phyloP scores from a whole-genome alignment of 2,113 vertebrate genomes.

The Neogobius melanostomus region DNA sequence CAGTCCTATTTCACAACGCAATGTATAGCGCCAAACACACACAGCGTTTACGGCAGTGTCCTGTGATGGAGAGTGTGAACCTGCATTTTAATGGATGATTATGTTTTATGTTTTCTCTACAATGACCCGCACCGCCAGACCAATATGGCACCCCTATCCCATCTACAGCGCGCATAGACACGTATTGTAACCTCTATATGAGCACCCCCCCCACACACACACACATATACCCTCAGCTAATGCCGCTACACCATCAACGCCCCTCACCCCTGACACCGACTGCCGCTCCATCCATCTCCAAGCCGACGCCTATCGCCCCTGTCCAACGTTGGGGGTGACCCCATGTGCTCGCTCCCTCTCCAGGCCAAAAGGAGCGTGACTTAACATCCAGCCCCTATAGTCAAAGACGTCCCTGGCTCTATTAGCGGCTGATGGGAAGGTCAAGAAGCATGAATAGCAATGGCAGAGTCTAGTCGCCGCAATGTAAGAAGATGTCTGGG shows the following conservation, averaged over 20 bases:
- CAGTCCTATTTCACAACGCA: constrained; percentile 32
- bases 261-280: constrained; percentile 33
- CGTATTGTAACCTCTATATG: constrained; percentile 16
- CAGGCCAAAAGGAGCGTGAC: constrained; percentile 55
- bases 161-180: constrained; percentile 22
- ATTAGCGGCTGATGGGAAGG: constrained; percentile 69
- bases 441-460: constrained; percentile 66
- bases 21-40: constrained; percentile 25
- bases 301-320: constrained; percentile 25
- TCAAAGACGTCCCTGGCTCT: constrained; percentile 70
- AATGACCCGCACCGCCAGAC: constrained; percentile 61
- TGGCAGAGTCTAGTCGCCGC: constrained; percentile 39
- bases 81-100: constrained; percentile 80
- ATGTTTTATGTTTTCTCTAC: constrained; percentile 73
- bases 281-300: constrained; percentile 29
- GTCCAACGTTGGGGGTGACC: constrained; percentile 44
- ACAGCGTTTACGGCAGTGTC: constrained; percentile 61
- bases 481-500: constrained; percentile 40
- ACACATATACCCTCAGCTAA: constrained; percentile 28
- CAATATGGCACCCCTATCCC: constrained; percentile 59
- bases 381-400: constrained; percentile 69
- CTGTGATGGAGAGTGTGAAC: constrained; percentile 74
- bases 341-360: constrained; percentile 47
- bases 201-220: constrained; percentile 39
- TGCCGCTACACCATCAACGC: constrained; percentile 43